Evolutionary conservation across 2,797 vertebrate genomes (phyloP).

Genomic region (Alfaro cultratus): DNA sequence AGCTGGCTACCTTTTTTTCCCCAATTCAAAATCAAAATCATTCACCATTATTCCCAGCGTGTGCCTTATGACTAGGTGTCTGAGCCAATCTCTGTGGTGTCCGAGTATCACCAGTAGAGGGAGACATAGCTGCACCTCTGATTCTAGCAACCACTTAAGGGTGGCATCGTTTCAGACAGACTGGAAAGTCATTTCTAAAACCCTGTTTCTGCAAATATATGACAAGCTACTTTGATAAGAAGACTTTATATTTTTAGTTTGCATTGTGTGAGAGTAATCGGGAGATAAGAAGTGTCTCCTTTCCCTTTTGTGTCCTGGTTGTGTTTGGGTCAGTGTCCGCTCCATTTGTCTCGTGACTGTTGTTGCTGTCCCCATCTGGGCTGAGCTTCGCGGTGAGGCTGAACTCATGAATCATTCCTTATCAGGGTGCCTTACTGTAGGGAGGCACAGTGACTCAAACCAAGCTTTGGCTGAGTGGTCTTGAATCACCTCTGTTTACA

Average conservation of each 20-base stretch:
- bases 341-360: slow-evolving; percentile 22
- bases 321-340: slow-evolving; percentile 14
- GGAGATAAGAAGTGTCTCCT: not conserved
- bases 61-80: too few species aligned
- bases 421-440: slow-evolving; percentile 39
- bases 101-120: slow-evolving; percentile 65
- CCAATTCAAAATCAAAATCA: not conserved
- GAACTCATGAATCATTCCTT: slow-evolving; percentile 65
- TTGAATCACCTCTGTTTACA: slow-evolving; percentile 63
- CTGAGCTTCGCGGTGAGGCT: slow-evolving; percentile 30
- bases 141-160: slow-evolving; percentile 10
- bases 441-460: slow-evolving; percentile 58
- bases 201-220: not conserved
- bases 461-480: slow-evolving; percentile 41
- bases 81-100: not conserved
- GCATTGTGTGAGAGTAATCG: not conserved
- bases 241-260: not conserved
- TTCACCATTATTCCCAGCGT: not conserved
- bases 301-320: not conserved
- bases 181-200: not conserved
- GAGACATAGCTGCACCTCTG: slow-evolving; percentile 49
- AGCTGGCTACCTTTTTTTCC: not conserved
- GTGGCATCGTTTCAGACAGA: slow-evolving; percentile 20
- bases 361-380: slow-evolving; percentile 31
- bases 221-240: not conserved